Percentiles rank a stretch among this genome's conserved stretches.
phyloP scores from a whole-genome alignment of 2,797 vertebrate genomes.

The Catamblyrhynchus diadema region DNA sequence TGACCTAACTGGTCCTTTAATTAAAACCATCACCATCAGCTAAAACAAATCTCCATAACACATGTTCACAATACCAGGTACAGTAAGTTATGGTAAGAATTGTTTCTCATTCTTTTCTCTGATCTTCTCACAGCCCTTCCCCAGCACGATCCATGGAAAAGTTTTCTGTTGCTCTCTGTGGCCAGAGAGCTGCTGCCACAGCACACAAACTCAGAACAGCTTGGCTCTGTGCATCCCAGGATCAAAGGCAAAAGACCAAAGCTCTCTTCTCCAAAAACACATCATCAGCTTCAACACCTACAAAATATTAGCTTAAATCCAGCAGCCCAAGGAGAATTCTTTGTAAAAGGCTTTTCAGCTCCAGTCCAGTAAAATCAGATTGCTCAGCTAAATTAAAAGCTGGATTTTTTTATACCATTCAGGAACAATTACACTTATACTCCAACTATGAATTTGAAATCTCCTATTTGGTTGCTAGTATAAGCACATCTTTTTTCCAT shows the following conservation, averaged over 20 bases:
- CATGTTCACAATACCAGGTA: neutral
- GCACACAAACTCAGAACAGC: neutral
- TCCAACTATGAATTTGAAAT: neutral
- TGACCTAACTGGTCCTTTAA: neutral
- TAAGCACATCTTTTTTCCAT: neutral
- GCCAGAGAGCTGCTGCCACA: neutral
- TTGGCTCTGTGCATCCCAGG: neutral
- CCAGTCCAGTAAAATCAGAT: neutral
- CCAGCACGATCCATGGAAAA: neutral
- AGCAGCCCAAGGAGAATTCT: neutral
- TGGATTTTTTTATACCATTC: neutral
- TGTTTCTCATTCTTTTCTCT: neutral
- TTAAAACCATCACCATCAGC: neutral
- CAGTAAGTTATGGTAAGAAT: neutral
- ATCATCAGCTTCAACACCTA: neutral
- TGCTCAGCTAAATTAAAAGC: neutral
- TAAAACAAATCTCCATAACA: neutral
- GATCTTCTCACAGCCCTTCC: neutral
- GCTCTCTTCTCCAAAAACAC: neutral
- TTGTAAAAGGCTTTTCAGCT: neutral
- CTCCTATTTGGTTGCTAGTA: neutral
- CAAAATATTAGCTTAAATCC: neutral
- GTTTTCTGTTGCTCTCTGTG: neutral
- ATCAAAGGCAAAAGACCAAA: neutral
- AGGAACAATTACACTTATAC: neutral